A percentile compares a stretch with the other conserved stretches of the same genome.
These are phyloP conservation scores for Molanna angustata DNA, from an alignment of 2,888 invertebrate species.

Conservation along the genomic window DNA sequence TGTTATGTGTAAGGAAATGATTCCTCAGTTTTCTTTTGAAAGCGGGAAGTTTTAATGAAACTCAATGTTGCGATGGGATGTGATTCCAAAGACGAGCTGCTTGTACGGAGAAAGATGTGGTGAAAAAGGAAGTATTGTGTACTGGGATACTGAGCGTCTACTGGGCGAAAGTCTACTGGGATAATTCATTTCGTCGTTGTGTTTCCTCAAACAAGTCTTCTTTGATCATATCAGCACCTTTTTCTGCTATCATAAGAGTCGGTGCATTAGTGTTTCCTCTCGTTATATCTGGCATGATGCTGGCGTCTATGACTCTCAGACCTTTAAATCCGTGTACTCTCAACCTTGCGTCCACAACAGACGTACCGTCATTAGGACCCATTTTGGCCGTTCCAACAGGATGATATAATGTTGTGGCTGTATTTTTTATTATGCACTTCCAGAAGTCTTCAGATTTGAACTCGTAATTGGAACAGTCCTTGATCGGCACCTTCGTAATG, in stretches of 20 bases:
- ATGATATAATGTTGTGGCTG: conserved; percentile 61
- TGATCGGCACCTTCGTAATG: conserved; percentile 40
- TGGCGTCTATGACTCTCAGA: conserved; percentile 53
- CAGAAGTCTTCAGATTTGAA: conserved; percentile 50
- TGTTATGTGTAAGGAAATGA: too few species aligned
- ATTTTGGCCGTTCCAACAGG: conserved; percentile 69
- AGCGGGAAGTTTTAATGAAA: too few species aligned
- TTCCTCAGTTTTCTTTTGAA: too few species aligned
- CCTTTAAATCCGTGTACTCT: conserved; percentile 54
- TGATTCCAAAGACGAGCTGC: too few species aligned
- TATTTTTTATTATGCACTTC: conserved; percentile 55
- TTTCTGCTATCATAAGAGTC: conserved; percentile 52
- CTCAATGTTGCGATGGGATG: too few species aligned
- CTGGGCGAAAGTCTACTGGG: too few species aligned
- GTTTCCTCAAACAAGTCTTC: conserved; percentile 36
- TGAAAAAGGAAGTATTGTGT: too few species aligned
- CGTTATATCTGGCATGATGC: conserved; percentile 53
- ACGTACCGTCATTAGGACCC: conserved; percentile 51
- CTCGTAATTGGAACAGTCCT: conserved; percentile 40
- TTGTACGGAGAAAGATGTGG: too few species aligned
- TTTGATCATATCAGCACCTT: conserved; percentile 48
- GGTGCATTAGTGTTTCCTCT: conserved; percentile 59
- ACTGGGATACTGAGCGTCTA: too few species aligned
- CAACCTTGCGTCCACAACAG: conserved; percentile 53
- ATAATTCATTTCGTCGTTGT: conserved; percentile 38